Evolutionary conservation across 2,888 invertebrate genomes (phyloP), one percentile per base, ranked within the genome.

Genomic region (Abrostola tripartita): DNA sequence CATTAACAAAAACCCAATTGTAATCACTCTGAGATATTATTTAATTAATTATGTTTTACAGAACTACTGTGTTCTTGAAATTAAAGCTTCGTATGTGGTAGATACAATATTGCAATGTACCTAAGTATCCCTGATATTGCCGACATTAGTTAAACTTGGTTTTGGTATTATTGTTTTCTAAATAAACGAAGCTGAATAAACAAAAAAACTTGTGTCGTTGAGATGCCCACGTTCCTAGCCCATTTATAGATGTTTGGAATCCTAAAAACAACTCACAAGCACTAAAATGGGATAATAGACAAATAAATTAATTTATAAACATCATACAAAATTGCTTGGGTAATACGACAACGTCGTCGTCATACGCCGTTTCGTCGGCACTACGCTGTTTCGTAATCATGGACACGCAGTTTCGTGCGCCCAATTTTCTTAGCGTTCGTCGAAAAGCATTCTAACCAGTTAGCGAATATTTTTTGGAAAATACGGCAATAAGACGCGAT

Each of bases 401-500:
- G 7, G 12, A 37, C 37, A 54, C 54, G 12, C 12, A 8, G 36
- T 10, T 47, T 52, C 37, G 36, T 37, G 11, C 7, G 37, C 12
- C 37, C 44, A 2, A 10, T 37, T 40, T 42, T 50, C 37, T n/a
- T 64, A 52, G 54, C 35, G n/a, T 44, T 49, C 12, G 24, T 38
- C 9, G 10, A 11, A 5, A 35, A 49, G 35, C 35, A 14, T 49
- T 35, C 0, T 35, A 36, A 36, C 35, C 47, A 24, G 24, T 50
- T 50, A 50, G 50, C 35, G 35, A 36, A n/a, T 52, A 40, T 50
- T 54, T 35, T 10, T 37, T 14, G 24, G 24, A 24, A 37, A 37
- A 66, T 24, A 58, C 59, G 44, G 56, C 53, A 60, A 65, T 64
- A 60, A 71, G 36, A 12, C 38, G 7, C 36, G 38, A 42, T 35